Percentiles rank a stretch among this genome's conserved stretches.
Evolutionary conservation across 2,888 invertebrate genomes (phyloP).

Genomic region (Brachypalpus laphriformis): DNA sequence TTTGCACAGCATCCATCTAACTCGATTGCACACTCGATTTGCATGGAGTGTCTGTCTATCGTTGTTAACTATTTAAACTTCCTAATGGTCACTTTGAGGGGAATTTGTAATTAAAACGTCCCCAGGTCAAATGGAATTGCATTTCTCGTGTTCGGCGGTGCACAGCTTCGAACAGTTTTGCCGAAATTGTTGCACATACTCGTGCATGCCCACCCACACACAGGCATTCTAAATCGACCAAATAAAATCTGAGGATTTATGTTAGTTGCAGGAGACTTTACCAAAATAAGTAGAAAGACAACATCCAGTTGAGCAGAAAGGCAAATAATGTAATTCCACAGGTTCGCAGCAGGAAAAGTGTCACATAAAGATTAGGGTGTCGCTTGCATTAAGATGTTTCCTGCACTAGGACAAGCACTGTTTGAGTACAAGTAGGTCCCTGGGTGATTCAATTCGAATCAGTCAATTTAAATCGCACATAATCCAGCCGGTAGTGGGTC

Average conservation of each 20-base stretch:
- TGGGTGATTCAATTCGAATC: constrained; percentile 54
- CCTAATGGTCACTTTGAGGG: constrained; percentile 75
- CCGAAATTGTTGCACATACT: constrained; percentile 47
- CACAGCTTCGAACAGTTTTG: constrained; percentile 55
- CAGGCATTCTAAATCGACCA: constrained; percentile 53
- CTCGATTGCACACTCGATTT: constrained; percentile 74
- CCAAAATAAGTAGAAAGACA: neutral
- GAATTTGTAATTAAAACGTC: constrained; percentile 75
- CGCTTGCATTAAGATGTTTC: constrained; percentile 45
- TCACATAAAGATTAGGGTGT: constrained; percentile 28
- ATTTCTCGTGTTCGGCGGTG: constrained; percentile 72
- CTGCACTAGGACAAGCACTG: neutral
- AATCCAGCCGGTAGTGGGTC: constrained; percentile 27
- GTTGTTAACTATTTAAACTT: constrained; percentile 74
- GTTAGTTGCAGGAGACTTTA: neutral
- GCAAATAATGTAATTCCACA: constrained; percentile 35
- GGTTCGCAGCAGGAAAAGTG: constrained; percentile 34
- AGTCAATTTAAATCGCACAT: constrained; percentile 55
- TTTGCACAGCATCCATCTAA: constrained; percentile 70
- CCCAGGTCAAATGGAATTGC: constrained; percentile 74
- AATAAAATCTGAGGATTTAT: constrained; percentile 60
- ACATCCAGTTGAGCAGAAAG: constrained; percentile 1
- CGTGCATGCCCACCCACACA: neutral
- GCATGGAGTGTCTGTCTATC: constrained; percentile 70
- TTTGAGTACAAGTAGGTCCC: constrained; percentile 4